Evolutionary conservation across 2,888 invertebrate species (phyloP).

Genomic region (Aelia acuminata): DNA sequence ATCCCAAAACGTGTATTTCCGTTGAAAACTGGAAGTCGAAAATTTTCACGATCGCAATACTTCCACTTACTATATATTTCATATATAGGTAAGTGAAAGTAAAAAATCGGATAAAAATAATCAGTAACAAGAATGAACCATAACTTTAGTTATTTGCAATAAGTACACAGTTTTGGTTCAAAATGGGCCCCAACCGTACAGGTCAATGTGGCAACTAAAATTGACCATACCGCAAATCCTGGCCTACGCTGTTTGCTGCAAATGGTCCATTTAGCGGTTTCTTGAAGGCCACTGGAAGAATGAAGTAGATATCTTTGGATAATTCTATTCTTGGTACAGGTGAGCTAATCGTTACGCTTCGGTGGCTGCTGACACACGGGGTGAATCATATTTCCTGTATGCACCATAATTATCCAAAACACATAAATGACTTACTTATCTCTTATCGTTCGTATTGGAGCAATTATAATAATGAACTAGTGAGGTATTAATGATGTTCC

Average conservation of each 20-base stretch:
- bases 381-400: conserved; percentile 16
- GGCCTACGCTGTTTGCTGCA: not conserved
- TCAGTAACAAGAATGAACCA: no score
- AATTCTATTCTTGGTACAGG: not conserved
- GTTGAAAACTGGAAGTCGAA: no score
- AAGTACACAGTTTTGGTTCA: no score
- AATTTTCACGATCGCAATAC: no score
- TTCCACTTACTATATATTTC: no score
- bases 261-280: not conserved
- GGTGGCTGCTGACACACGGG: not conserved
- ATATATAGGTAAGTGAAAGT: no score
- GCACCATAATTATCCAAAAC: not conserved
- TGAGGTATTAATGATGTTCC: not conserved
- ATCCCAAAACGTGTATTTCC: no score
- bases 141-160: no score
- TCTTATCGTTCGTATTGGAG: not conserved
- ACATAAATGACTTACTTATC: not conserved
- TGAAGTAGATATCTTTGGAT: not conserved
- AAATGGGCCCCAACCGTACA: no score
- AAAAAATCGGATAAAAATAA: no score
- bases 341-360: conserved; percentile 33
- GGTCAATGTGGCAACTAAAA: no score
- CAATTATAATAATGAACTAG: not conserved
- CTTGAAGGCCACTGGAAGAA: not conserved
- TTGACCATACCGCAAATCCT: not conserved